Conservation (phyloP, 2,888 invertebrate species). For the Cosmopolites sordidus region DNA sequence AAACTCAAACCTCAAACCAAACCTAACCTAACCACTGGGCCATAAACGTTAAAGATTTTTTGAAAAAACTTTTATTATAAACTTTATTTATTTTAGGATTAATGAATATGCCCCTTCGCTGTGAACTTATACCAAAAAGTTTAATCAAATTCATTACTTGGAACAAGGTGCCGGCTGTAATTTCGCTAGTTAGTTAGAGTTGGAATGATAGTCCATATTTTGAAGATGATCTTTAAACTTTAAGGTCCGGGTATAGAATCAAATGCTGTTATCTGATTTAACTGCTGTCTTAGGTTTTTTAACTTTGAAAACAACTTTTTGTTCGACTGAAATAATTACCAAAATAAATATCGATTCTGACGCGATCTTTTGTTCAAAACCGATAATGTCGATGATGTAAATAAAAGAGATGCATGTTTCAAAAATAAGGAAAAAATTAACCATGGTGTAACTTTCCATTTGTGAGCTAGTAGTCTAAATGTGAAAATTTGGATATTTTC, state of each 20-base stretch:
- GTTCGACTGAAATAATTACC: too few species aligned
- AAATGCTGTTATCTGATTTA: slow-evolving; percentile 44
- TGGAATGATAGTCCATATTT: slow-evolving; percentile 58
- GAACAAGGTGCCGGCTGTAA: slow-evolving; percentile 54
- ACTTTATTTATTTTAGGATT: neutral
- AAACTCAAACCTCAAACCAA: too few species aligned
- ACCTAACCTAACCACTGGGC: slow-evolving; percentile 64
- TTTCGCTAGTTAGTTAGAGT: slow-evolving; percentile 60
- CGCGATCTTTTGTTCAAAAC: neutral
- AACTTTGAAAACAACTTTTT: too few species aligned
- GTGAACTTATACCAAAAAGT: slow-evolving; percentile 38
- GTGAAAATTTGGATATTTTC: too few species aligned
- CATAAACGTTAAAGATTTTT: slow-evolving; percentile 54
- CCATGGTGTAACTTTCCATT: too few species aligned
- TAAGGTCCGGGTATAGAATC: slow-evolving; percentile 64
- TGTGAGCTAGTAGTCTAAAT: too few species aligned
- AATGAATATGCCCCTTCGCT: neutral
- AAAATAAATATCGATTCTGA: neutral
- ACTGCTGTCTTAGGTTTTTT: too few species aligned
- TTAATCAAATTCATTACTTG: slow-evolving; percentile 53
- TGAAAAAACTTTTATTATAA: slow-evolving; percentile 41
- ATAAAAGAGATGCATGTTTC: too few species aligned
- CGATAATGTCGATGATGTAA: too few species aligned
- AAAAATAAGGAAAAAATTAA: too few species aligned
- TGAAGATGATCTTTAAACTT: slow-evolving; percentile 55